These are phyloP conservation scores for Hoplodrina ambigua DNA, from an alignment of 2,888 invertebrate species.

Conservation along the genomic window DNA sequence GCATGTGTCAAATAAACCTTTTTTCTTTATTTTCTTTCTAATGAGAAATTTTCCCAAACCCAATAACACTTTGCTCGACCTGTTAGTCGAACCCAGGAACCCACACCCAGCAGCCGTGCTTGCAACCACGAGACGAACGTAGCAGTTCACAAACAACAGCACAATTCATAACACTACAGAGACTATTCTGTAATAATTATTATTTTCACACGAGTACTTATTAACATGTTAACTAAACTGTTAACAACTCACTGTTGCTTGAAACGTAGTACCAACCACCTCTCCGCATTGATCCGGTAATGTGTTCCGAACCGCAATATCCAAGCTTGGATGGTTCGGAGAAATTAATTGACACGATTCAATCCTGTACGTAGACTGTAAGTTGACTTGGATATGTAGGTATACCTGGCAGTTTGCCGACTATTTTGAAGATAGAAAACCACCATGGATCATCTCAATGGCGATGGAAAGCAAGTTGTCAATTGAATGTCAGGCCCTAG, in stretches of 20 bases:
- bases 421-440: constrained; percentile 7
- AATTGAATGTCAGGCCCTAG: background rate
- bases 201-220: too few species aligned
- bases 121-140: too few species aligned
- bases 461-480: background rate
- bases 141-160: too few species aligned
- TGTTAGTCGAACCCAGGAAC: too few species aligned
- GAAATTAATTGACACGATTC: constrained; percentile 47
- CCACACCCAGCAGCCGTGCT: too few species aligned
- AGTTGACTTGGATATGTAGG: constrained; percentile 3
- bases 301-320: constrained; percentile 27
- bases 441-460: background rate
- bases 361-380: constrained; percentile 12
- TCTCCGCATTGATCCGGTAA: constrained; percentile 28
- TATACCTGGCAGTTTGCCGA: constrained; percentile 33
- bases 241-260: background rate
- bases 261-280: background rate
- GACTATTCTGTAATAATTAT: too few species aligned
- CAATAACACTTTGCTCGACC: too few species aligned
- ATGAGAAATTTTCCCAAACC: too few species aligned
- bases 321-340: constrained; percentile 27
- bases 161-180: too few species aligned
- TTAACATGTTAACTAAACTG: background rate
- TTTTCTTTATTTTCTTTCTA: too few species aligned
- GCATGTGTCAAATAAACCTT: too few species aligned